Percentiles rank a stretch among this genome's conserved stretches.
phyloP scores from a whole-genome alignment of 2,113 vertebrate genomes.

The Triplophysa dalaica region DNA sequence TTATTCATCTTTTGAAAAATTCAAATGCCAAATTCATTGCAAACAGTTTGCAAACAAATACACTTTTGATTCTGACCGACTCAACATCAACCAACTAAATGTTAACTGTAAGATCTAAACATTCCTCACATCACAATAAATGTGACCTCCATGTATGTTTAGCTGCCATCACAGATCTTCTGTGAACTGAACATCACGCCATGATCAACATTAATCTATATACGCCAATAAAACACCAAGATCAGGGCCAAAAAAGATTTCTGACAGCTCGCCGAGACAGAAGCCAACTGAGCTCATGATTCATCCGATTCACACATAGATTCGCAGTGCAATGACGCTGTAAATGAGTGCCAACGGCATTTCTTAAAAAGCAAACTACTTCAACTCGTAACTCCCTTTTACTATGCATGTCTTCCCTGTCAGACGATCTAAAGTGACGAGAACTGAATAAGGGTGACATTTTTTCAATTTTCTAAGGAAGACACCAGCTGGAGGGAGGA shows the following conservation, averaged over 20 bases:
- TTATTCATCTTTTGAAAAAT: too few species aligned
- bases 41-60: neutral
- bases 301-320: slow-evolving; percentile 27
- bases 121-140: neutral
- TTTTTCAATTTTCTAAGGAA: slow-evolving; percentile 65
- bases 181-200: slow-evolving; percentile 17
- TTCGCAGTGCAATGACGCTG: slow-evolving; percentile 40
- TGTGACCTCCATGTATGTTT: slow-evolving; percentile 26
- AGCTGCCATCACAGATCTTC: slow-evolving; percentile 26
- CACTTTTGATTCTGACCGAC: neutral
- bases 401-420: neutral
- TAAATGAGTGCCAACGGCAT: slow-evolving; percentile 35
- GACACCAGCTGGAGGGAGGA: slow-evolving; percentile 73
- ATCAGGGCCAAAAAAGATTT: slow-evolving; percentile 43
- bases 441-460: slow-evolving; percentile 44
- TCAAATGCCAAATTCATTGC: too few species aligned
- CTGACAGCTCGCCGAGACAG: slow-evolving; percentile 32
- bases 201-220: slow-evolving; percentile 33
- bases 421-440: slow-evolving; percentile 27
- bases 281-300: slow-evolving; percentile 36
- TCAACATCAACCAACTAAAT: neutral
- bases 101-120: neutral
- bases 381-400: neutral
- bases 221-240: slow-evolving; percentile 41
- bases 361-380: slow-evolving; percentile 31